A percentile compares a stretch with the other conserved stretches of the same genome.
phyloP scores from a whole-genome alignment of 1,140 invertebrate genomes.

The Sitodiplosis mosellana region DNA sequence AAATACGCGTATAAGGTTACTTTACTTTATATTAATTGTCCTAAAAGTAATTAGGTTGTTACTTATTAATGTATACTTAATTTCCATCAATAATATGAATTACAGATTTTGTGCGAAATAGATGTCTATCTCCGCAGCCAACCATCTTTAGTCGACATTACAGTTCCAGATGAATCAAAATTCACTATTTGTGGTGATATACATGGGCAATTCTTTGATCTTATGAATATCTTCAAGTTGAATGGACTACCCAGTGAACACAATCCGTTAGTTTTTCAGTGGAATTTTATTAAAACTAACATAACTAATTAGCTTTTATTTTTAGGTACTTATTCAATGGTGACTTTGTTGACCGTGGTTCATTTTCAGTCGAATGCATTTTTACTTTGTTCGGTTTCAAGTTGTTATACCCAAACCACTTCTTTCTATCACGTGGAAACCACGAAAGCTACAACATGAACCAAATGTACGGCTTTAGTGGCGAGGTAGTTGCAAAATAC shows the following conservation, averaged over 20 bases:
- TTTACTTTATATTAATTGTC: constrained; percentile 1
- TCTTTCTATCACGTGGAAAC: constrained; percentile 98
- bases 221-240: constrained; percentile 94
- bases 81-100: no score
- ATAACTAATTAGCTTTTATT: no score
- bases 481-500: constrained; percentile 94
- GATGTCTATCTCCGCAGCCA: constrained; percentile 68
- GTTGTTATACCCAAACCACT: constrained; percentile 89
- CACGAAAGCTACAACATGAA: constrained; percentile 98
- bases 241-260: constrained; percentile 87
- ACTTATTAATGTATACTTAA: no score
- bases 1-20: constrained; percentile 95
- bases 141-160: constrained; percentile 79
- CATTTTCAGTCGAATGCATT: constrained; percentile 98
- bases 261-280: constrained; percentile 74
- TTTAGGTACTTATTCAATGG: constrained; percentile 91
- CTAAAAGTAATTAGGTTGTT: not conserved
- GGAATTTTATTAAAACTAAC: constrained; percentile 23
- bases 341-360: constrained; percentile 98
- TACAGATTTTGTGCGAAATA: constrained; percentile 80
- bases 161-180: constrained; percentile 70
- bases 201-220: constrained; percentile 97
- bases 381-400: constrained; percentile 96
- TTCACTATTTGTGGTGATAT: constrained; percentile 99
- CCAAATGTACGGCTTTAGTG: constrained; percentile 98